These are phyloP conservation scores for Pogonomyrmex barbatus DNA, from an alignment of 1,140 invertebrate species.

Conservation along the genomic window DNA sequence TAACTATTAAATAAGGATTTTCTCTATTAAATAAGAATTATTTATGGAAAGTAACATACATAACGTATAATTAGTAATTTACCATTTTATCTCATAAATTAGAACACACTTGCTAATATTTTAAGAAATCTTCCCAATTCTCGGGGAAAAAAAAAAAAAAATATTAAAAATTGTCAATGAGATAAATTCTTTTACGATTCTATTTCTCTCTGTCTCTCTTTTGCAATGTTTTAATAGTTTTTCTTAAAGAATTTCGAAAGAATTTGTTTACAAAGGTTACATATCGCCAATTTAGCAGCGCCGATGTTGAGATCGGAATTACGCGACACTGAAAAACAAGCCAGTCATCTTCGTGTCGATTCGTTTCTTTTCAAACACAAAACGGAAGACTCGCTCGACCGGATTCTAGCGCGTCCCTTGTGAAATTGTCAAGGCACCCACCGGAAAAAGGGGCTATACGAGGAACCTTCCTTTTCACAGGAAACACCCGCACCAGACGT, in stretches of 20 bases:
- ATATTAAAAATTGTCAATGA: background rate
- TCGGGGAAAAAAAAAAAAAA: background rate
- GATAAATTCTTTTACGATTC: too few relatives aligned
- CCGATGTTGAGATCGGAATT: background rate
- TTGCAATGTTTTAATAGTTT: background rate
- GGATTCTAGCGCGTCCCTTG: constrained; percentile 38
- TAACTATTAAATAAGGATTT: background rate
- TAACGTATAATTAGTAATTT: background rate
- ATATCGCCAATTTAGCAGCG: background rate
- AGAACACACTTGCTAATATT: background rate
- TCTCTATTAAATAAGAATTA: too few relatives aligned
- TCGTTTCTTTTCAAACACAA: constrained; percentile 30
- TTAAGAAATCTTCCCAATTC: background rate
- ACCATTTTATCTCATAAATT: background rate
- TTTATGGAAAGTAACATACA: background rate
- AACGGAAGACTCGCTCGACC: constrained; percentile 38
- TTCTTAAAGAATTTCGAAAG: background rate
- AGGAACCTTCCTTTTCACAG: constrained; percentile 56
- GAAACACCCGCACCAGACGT: constrained; percentile 63
- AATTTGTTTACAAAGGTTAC: background rate
- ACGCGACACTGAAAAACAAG: constrained; percentile 37
- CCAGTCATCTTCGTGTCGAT: constrained; percentile 6
- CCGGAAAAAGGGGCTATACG: constrained; percentile 67
- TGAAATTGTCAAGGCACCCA: constrained; percentile 61
- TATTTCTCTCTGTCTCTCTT: background rate